Evolutionary conservation across 2,888 invertebrate species (phyloP).

Genomic region (Tipula vernalis): DNA sequence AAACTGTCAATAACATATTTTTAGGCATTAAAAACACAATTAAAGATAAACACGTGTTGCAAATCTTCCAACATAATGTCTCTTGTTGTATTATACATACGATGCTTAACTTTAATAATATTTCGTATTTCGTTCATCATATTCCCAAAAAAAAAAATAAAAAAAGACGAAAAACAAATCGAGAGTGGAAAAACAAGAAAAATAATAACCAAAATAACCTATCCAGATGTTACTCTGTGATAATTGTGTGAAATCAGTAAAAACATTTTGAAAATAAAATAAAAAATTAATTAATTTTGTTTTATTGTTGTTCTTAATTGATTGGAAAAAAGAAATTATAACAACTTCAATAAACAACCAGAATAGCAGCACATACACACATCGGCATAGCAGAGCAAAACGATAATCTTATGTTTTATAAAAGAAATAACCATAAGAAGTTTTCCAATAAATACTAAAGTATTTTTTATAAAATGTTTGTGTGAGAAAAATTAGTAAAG

Average conservation of each 20-base stretch:
- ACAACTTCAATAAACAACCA: background rate
- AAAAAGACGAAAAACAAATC: background rate
- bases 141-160: background rate
- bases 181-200: background rate
- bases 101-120: background rate
- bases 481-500: background rate
- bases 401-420: background rate
- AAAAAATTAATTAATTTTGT: conserved; percentile 10
- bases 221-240: conserved; percentile 1
- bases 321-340: conserved; percentile 6
- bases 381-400: background rate
- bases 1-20: background rate
- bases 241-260: conserved; percentile 6
- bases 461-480: background rate
- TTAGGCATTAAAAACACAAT: background rate
- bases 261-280: background rate
- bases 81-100: background rate
- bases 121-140: background rate
- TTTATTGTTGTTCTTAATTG: conserved; percentile 10
- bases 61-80: background rate
- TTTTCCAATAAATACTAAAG: conserved; percentile 7
- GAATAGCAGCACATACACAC: background rate
- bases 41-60: background rate
- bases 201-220: background rate
- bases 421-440: background rate